Evolutionary conservation across 2,888 invertebrate genomes (phyloP), one percentile per base, ranked within the genome.

Genomic region (Tyria jacobaeae): DNA sequence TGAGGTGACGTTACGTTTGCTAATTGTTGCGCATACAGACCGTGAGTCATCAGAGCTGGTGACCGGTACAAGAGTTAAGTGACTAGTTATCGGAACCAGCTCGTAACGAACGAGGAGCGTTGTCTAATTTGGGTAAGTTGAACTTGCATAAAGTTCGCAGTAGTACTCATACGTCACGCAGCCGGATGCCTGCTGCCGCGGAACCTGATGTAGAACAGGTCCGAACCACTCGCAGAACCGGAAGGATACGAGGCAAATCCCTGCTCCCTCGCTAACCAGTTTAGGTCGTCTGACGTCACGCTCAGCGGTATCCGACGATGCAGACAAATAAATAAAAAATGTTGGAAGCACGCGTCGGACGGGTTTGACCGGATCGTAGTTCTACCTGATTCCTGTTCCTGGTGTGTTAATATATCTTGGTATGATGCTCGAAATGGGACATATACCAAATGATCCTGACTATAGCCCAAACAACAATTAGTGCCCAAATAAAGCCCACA

Each of bases 241-340:
- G 94, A 94, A 94, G 94, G 93, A 94, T 94, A 88, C 92, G 87
- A 90, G 87, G 91, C 90, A 92, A 93, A 93, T 94, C 94, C 94
- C 92, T 92, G 94, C 92, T 92, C 92, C 94, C 91, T 92, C 92
- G 87, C 89, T 90, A 93, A 94, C 94, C 93, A 92, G 94, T 94
- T 94, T 93, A 94, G 94, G 92, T 93, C 85, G 92, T 84, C 86
- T 93, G 92, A 93, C 93, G 94, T 93, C 93, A 93, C 91, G 78
- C 90, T 88, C 92, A 92, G 93, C 93, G 93, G 93, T 92, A 92
- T 89, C 90, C 89, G 89, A 91, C 92, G 90, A 85, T 92, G 90
- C 93, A 92, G 90, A 93, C 92, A 91, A 94, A 93, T 93, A 94
- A 94, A 92, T 91, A 92, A 93, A 93, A 94, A 94, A 91, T 92